Evolutionary conservation across 1,140 invertebrate genomes (phyloP).

Genomic region (Drosophila sproati): DNA sequence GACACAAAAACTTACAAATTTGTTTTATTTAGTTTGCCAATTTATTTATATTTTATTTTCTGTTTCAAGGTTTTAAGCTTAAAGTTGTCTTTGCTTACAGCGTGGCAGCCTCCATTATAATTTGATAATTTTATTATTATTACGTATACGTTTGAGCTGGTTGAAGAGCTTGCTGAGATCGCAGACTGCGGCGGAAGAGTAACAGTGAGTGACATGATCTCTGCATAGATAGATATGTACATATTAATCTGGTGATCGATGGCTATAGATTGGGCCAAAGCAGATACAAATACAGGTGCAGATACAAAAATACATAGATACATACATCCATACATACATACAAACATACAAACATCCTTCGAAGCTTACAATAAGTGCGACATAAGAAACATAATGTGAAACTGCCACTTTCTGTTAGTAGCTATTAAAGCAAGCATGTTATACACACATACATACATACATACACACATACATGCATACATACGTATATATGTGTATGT

Average conservation of each 20-base stretch:
- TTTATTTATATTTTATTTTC: slow-evolving; percentile 11
- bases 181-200: not conserved
- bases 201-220: not conserved
- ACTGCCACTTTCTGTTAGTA: slow-evolving; percentile 67
- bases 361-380: not conserved
- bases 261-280: not conserved
- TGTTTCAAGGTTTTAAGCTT: too few species aligned
- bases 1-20: slow-evolving; percentile 58
- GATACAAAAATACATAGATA: not conserved
- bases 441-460: slow-evolving; percentile 14
- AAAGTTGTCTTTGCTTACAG: slow-evolving; percentile 2
- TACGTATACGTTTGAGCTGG: not conserved
- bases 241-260: too few species aligned
- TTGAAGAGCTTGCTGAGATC: slow-evolving; percentile 10
- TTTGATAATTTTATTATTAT: not conserved
- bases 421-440: slow-evolving; percentile 31
- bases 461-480: not conserved
- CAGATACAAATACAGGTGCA: not conserved
- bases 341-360: too few species aligned
- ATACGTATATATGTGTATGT: slow-evolving; percentile 4
- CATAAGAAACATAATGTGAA: slow-evolving; percentile 29
- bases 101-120: not conserved
- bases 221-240: not conserved
- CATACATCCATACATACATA: not conserved
- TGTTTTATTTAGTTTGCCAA: slow-evolving; percentile 56